Conservation (phyloP, 2,113 vertebrate species). For the Hyaena hyaena region DNA sequence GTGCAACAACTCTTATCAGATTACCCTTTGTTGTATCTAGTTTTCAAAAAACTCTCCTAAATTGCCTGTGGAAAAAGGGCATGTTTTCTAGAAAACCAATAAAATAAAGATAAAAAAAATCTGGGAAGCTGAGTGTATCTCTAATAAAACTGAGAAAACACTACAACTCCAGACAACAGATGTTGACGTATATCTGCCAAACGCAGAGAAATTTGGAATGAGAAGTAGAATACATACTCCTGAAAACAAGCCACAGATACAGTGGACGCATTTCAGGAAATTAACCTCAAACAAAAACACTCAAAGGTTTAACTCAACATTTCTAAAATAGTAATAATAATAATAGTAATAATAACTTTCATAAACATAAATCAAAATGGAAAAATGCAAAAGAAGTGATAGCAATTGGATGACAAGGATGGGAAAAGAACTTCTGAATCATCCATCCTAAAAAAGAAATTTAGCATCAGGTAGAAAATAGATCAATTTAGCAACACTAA, state of each 20-base stretch:
- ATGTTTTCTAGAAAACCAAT: conserved; percentile 21
- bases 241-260: not conserved
- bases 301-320: not conserved
- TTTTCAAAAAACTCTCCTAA: conserved; percentile 11
- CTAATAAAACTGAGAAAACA: not conserved
- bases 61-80: not conserved
- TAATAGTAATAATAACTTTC: not conserved
- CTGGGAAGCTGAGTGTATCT: not conserved
- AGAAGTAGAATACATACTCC: not conserved
- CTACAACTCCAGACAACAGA: not conserved
- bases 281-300: not conserved
- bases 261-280: not conserved
- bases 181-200: not conserved
- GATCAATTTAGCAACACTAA: not conserved
- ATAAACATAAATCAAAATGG: not conserved
- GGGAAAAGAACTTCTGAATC: not conserved
- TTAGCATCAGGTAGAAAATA: not conserved
- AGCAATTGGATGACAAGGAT: not conserved
- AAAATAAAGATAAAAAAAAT: not conserved
- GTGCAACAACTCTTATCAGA: not conserved
- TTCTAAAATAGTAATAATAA: not conserved
- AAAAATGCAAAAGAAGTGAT: not conserved
- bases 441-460: not conserved
- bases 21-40: not conserved
- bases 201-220: not conserved